Evolutionary conservation across 2,797 vertebrate species (phyloP).

Genomic region (Myioborus miniatus): DNA sequence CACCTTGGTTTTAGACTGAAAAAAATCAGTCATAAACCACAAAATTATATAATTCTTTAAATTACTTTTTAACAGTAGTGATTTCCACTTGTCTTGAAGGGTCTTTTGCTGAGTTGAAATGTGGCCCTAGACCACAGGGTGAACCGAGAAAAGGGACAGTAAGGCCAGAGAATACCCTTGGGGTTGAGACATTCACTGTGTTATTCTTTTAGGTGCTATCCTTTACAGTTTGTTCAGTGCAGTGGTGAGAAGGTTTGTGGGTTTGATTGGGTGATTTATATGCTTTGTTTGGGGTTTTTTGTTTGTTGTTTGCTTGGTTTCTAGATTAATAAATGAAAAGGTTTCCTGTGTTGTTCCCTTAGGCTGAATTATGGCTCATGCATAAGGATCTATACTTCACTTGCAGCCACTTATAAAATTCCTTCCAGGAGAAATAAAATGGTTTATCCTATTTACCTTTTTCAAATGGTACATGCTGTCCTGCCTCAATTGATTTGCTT

Average conservation of each 20-base stretch:
- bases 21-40: not conserved
- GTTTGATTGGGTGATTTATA: fast-evolving
- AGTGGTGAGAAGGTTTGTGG: not conserved
- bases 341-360: not conserved
- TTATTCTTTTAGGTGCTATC: not conserved
- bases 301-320: not conserved
- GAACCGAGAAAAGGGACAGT: not conserved
- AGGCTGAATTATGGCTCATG: not conserved
- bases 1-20: not conserved
- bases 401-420: slow-evolving; percentile 16
- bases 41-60: not conserved
- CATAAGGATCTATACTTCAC: not conserved
- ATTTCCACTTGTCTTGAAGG: not conserved
- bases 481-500: slow-evolving; percentile 54
- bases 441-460: not conserved
- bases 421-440: not conserved
- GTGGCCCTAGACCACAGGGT: too few relatives aligned
- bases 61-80: not conserved
- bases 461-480: not conserved
- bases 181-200: not conserved
- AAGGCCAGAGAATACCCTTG: not conserved
- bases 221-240: not conserved
- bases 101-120: not conserved
- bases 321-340: not conserved
- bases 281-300: not conserved